Evolutionary conservation across 2,797 vertebrate genomes (phyloP).

Genomic region (Acipenser transmontanus): DNA sequence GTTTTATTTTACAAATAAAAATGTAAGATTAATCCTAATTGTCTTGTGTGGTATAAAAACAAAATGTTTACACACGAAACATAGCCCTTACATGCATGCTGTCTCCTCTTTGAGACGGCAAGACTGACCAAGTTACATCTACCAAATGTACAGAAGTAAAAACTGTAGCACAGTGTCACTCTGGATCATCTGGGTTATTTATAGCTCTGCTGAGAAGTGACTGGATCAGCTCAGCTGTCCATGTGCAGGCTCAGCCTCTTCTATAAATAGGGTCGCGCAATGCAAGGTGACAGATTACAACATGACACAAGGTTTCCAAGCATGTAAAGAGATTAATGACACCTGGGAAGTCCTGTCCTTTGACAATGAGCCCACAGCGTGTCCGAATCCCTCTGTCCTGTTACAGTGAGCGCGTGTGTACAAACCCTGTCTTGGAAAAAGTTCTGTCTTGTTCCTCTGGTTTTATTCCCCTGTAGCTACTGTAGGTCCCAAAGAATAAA

Average conservation of each 20-base stretch:
- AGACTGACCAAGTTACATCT: too few relatives aligned
- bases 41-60: too few relatives aligned
- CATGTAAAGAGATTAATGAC: conserved; percentile 1
- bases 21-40: too few relatives aligned
- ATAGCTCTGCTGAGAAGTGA: conserved; percentile 35
- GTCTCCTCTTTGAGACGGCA: too few relatives aligned
- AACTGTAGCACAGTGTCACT: background rate
- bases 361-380: background rate
- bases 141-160: too few relatives aligned
- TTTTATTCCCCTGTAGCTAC: too few relatives aligned
- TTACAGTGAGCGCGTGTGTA: background rate
- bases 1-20: too few relatives aligned
- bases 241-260: conserved; percentile 21
- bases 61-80: too few relatives aligned
- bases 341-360: conserved; percentile 8
- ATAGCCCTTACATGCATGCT: too few relatives aligned
- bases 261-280: conserved; percentile 22
- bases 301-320: background rate
- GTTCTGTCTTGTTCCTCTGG: too few relatives aligned
- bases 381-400: conserved; percentile 2
- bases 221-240: conserved; percentile 29
- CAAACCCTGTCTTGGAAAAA: too few relatives aligned
- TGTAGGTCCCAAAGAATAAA: too few relatives aligned
- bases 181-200: conserved; percentile 30
- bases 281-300: background rate